Percentiles rank a stretch among this genome's conserved stretches.
phyloP scores from a whole-genome alignment of 64 coral and sea anemone genomes.

The Montipora foliosa region DNA sequence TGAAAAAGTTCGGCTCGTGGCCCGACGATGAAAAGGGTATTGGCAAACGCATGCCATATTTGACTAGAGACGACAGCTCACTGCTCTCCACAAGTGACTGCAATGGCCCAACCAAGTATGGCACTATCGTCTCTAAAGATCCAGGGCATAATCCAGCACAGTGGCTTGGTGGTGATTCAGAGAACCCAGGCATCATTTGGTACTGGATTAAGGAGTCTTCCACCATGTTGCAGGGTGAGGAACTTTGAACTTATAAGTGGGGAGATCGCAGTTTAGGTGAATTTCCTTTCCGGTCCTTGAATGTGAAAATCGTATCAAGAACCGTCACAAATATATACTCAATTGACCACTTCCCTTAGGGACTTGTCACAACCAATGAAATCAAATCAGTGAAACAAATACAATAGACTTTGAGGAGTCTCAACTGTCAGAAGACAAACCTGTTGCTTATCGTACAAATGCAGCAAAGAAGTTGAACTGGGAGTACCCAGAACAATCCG shows the following conservation, averaged over 20 bases:
- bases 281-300: background rate
- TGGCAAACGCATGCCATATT: constrained; percentile 81
- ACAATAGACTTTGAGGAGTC: too few species aligned
- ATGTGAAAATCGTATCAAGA: background rate
- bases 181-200: constrained; percentile 80
- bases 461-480: too few species aligned
- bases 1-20: constrained; percentile 85
- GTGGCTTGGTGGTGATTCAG: constrained; percentile 73
- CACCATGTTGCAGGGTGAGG: constrained; percentile 74
- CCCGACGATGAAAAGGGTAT: constrained; percentile 68
- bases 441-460: too few species aligned
- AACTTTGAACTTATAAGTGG: background rate
- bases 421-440: too few species aligned
- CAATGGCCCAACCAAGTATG: constrained; percentile 56
- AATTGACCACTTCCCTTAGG: too few species aligned
- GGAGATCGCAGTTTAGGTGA: too few species aligned
- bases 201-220: constrained; percentile 94
- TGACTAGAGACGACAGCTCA: constrained; percentile 36
- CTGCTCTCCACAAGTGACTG: constrained; percentile 77
- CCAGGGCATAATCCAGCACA: constrained; percentile 42
- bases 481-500: too few species aligned
- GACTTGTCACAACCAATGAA: too few species aligned
- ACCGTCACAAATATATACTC: too few species aligned
- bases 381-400: too few species aligned
- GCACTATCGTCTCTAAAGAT: constrained; percentile 74